Evolutionary conservation across 2,888 invertebrate genomes (phyloP).

Genomic region (Dryobotodes eremita): DNA sequence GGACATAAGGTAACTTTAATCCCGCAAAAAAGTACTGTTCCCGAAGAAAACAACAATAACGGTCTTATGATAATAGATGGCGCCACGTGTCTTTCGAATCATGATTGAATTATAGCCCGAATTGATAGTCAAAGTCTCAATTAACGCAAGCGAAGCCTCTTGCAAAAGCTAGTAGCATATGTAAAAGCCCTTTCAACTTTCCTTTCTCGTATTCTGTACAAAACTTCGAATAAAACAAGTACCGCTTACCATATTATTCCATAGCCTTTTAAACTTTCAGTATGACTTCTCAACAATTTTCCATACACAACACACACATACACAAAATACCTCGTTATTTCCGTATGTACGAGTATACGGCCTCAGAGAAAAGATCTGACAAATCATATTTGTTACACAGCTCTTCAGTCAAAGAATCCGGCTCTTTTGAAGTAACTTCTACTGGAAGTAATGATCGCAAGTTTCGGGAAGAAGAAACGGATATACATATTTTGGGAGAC

Average conservation of each 20-base stretch:
- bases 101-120: no score
- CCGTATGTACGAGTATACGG: not conserved
- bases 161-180: no score
- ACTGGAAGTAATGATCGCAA: constrained; percentile 42
- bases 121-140: no score
- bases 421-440: constrained; percentile 46
- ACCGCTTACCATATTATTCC: constrained; percentile 4
- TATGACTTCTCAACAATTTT: constrained; percentile 10
- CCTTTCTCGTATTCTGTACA: not conserved
- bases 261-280: constrained; percentile 18
- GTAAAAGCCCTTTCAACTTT: not conserved
- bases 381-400: constrained; percentile 60
- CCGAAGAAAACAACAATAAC: no score
- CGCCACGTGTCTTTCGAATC: no score
- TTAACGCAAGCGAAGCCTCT: no score
- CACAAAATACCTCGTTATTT: constrained; percentile 38
- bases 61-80: no score
- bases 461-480: not conserved
- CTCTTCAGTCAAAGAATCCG: constrained; percentile 42
- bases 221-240: not conserved
- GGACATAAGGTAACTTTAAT: no score
- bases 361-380: constrained; percentile 15
- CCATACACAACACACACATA: constrained; percentile 3
- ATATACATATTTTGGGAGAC: constrained; percentile 19
- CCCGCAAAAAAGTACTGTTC: no score